These are phyloP conservation scores for Sardinella longiceps DNA, from an alignment of 2,797 vertebrate species.

Conservation along the genomic window DNA sequence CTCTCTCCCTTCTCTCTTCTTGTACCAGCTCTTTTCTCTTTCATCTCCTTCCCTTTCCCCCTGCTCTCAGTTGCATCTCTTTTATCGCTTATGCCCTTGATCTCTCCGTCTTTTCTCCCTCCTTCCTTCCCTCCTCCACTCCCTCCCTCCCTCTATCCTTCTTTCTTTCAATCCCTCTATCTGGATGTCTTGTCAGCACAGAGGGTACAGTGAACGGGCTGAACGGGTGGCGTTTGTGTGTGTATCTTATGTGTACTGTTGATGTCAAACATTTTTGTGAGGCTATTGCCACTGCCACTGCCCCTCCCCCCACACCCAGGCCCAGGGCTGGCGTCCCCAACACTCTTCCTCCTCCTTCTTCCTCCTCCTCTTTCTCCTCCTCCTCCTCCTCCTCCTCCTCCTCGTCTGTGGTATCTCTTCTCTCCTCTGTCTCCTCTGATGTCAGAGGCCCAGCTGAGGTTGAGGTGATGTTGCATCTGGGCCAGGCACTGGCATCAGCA, in stretches of 20 bases:
- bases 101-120: conserved; percentile 33
- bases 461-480: neutral
- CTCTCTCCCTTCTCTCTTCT: neutral
- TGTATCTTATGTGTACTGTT: neutral
- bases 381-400: neutral
- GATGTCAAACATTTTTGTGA: neutral
- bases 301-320: neutral
- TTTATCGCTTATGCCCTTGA: neutral
- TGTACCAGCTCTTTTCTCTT: neutral
- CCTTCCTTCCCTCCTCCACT: conserved; percentile 30
- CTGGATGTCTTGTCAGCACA: neutral
- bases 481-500: neutral
- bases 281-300: neutral
- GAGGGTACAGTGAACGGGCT: neutral
- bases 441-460: conserved; percentile 4
- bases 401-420: neutral
- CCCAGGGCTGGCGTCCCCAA: neutral
- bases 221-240: neutral
- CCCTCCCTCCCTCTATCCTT: neutral
- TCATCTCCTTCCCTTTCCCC: neutral
- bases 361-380: neutral
- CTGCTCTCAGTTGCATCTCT: neutral
- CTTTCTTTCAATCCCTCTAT: neutral
- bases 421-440: neutral
- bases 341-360: neutral